These are phyloP conservation scores for Centropus unirufus DNA, from an alignment of 2,113 vertebrate genomes.

Conservation along the genomic window DNA sequence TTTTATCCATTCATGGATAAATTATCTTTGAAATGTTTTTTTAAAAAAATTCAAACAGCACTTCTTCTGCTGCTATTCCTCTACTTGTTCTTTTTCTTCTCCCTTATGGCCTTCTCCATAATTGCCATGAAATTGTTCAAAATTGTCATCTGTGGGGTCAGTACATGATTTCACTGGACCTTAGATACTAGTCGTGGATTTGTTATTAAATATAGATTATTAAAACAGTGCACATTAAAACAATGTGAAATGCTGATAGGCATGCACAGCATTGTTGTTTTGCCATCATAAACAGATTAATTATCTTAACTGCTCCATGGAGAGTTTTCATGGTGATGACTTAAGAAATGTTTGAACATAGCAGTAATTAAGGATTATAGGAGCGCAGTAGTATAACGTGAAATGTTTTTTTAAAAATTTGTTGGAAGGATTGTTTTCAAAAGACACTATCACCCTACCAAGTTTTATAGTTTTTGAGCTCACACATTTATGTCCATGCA, in stretches of 20 bases:
- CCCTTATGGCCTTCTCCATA: neutral
- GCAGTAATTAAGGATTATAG: conserved; percentile 5
- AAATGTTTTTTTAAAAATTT: conserved; percentile 16
- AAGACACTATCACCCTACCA: neutral
- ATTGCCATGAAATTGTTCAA: too few species aligned
- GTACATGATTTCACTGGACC: neutral
- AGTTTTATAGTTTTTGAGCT: conserved; percentile 10
- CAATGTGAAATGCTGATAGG: neutral
- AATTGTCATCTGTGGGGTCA: neutral
- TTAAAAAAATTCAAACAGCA: neutral
- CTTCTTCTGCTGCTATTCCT: neutral
- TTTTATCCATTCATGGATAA: neutral
- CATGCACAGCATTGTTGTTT: neutral
- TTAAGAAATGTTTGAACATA: conserved; percentile 26
- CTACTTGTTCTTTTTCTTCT: neutral
- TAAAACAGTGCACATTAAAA: neutral
- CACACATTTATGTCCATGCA: neutral
- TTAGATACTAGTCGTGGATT: neutral
- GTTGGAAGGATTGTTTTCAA: neutral
- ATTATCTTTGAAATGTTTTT: neutral
- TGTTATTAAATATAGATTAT: neutral
- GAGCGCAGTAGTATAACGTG: neutral
- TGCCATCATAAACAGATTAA: neutral
- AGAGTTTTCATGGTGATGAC: conserved; percentile 23
- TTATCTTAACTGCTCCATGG: neutral